phyloP scores from a whole-genome alignment of 1,140 invertebrate genomes.

The Drosophila tsacasi region DNA sequence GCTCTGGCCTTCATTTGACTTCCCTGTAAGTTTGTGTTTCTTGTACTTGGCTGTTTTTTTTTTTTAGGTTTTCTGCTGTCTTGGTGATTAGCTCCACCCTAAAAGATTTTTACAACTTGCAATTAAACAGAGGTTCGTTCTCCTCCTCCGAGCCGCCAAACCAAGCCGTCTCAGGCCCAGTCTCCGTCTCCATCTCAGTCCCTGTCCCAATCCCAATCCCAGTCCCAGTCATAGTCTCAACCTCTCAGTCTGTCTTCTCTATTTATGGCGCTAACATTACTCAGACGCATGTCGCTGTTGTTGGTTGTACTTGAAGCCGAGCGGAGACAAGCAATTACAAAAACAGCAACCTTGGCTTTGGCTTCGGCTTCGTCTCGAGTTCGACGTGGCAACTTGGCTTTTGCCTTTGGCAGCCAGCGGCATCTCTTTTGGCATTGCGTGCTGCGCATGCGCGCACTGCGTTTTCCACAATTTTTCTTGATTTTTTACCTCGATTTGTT shows the following conservation, averaged over 20 bases:
- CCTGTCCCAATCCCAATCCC: background rate
- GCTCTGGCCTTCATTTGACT: slow-evolving; percentile 34
- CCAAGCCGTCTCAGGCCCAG: no score
- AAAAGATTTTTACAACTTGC: slow-evolving; percentile 62
- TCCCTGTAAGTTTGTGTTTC: slow-evolving; percentile 16
- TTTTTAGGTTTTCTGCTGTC: background rate
- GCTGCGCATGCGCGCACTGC: slow-evolving; percentile 54
- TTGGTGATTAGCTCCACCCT: slow-evolving; percentile 55
- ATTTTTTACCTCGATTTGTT: slow-evolving; percentile 18
- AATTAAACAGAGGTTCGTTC: slow-evolving; percentile 50
- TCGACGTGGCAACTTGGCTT: slow-evolving; percentile 7
- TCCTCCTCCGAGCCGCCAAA: background rate
- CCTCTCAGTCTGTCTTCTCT: slow-evolving; percentile 26
- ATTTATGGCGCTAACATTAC: slow-evolving; percentile 66
- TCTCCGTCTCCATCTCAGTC: background rate
- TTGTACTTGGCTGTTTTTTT: background rate
- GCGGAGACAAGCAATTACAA: slow-evolving; percentile 53
- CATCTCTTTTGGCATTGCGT: slow-evolving; percentile 55
- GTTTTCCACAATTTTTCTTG: slow-evolving; percentile 14
- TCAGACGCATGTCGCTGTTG: slow-evolving; percentile 42
- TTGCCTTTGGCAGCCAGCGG: slow-evolving; percentile 24
- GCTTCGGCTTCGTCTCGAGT: slow-evolving; percentile 12
- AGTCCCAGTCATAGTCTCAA: background rate
- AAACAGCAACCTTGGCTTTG: slow-evolving; percentile 60
- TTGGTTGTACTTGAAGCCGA: slow-evolving; percentile 51